These are phyloP conservation scores for Delia radicum DNA, from an alignment of 1,140 invertebrate genomes.

Conservation along the genomic window DNA sequence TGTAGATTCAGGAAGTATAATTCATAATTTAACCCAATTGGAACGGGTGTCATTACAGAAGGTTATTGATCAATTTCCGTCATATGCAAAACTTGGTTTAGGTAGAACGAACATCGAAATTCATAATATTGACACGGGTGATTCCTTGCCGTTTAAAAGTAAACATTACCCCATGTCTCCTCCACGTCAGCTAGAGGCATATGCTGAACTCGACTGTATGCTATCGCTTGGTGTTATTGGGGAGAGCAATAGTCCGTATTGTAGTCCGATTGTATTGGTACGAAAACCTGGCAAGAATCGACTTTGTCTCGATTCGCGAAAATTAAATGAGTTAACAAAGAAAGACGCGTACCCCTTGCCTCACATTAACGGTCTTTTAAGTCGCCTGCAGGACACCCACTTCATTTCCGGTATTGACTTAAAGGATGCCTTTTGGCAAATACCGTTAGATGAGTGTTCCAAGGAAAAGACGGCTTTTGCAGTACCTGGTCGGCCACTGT, in stretches of 20 bases:
- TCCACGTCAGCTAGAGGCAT: slow-evolving; percentile 26
- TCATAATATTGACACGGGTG: slow-evolving; percentile 40
- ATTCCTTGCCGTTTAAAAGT: slow-evolving; percentile 37
- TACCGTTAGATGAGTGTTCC: slow-evolving; percentile 37
- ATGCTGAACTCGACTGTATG: slow-evolving; percentile 38
- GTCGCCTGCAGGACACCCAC: slow-evolving; percentile 28
- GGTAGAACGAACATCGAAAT: slow-evolving; percentile 34
- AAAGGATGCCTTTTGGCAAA: slow-evolving; percentile 46
- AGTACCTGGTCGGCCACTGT: slow-evolving; percentile 21
- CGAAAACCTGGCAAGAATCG: slow-evolving; percentile 34
- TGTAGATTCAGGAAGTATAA: too few relatives aligned
- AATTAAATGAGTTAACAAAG: slow-evolving; percentile 40
- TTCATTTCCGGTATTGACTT: slow-evolving; percentile 31
- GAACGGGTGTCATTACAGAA: too few relatives aligned
- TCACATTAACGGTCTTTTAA: slow-evolving; percentile 32
- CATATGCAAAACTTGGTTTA: slow-evolving; percentile 32
- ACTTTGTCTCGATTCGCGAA: slow-evolving; percentile 43
- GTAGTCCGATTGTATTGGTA: slow-evolving; percentile 37
- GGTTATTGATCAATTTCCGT: slow-evolving; percentile 31
- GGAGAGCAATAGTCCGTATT: slow-evolving; percentile 35
- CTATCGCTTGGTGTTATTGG: slow-evolving; percentile 35
- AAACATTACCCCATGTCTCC: slow-evolving; percentile 38
- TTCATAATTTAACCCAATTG: too few relatives aligned
- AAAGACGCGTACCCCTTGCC: slow-evolving; percentile 45
- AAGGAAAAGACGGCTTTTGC: slow-evolving; percentile 56